Percentiles rank a stretch among this genome's conserved stretches.
Evolutionary conservation across 2,888 invertebrate genomes (phyloP).

Genomic region (Leptopterna dolabrata): DNA sequence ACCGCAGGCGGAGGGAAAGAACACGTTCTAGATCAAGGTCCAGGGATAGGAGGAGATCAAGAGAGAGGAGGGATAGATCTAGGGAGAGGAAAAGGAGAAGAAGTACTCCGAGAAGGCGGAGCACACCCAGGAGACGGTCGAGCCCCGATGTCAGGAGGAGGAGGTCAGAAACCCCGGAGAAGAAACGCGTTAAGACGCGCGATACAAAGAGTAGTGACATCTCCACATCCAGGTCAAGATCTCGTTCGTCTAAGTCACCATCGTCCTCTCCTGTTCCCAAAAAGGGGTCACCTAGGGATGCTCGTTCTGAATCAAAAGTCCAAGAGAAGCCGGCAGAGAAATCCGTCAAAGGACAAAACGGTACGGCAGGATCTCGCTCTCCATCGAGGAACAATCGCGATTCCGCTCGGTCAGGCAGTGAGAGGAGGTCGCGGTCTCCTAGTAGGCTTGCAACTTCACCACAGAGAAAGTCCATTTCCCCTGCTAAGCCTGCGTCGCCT

Average conservation of each 20-base stretch:
- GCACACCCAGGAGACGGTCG: slow-evolving; percentile 5
- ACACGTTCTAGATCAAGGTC: slow-evolving; percentile 1
- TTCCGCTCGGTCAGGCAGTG: not conserved
- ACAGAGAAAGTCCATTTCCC: not conserved
- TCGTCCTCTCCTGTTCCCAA: not conserved
- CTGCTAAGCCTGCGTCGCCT: not conserved
- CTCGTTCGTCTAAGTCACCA: not conserved
- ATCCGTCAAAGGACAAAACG: not conserved
- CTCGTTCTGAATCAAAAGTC: slow-evolving; percentile 8
- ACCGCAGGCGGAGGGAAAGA: slow-evolving; percentile 15
- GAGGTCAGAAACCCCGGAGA: slow-evolving; percentile 15
- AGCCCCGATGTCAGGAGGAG: not conserved
- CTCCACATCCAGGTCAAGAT: slow-evolving; percentile 13
- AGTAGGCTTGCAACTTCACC: not conserved
- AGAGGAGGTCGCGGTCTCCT: not conserved
- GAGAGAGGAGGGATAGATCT: not conserved
- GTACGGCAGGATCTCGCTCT: not conserved
- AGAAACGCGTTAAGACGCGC: not conserved
- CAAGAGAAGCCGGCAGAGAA: not conserved
- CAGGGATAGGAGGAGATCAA: slow-evolving; percentile 3
- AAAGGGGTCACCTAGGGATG: not conserved
- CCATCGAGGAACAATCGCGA: not conserved
- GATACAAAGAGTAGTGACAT: slow-evolving; percentile 7
- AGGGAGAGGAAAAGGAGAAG: not conserved
- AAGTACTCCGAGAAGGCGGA: not conserved